Conservation (phyloP, 1,140 invertebrate species). For the Drosophila paulistorum region DNA sequence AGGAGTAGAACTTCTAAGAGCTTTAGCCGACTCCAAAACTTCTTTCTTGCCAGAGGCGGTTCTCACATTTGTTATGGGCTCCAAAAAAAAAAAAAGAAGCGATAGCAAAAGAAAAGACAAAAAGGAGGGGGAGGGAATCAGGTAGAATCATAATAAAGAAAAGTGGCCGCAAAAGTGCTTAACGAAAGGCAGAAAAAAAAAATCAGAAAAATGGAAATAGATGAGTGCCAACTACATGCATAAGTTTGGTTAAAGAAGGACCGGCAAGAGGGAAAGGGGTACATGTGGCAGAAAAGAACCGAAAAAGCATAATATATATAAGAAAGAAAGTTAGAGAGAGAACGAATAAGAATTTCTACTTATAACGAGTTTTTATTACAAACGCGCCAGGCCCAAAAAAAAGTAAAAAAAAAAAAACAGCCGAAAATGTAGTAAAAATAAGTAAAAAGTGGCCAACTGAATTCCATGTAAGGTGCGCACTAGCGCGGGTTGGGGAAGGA, state of each 20-base stretch:
- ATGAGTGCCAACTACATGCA: slow-evolving; percentile 40
- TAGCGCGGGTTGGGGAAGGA: slow-evolving; percentile 3
- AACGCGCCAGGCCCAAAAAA: slow-evolving; percentile 61
- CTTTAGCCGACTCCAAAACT: slow-evolving; percentile 44
- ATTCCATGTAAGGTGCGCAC: slow-evolving; percentile 31
- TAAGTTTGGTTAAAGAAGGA: neutral
- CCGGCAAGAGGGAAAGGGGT: neutral
- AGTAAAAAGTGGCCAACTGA: slow-evolving; percentile 60
- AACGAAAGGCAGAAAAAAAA: slow-evolving; percentile 18
- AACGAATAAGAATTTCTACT: slow-evolving; percentile 71
- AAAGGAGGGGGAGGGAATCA: slow-evolving; percentile 2
- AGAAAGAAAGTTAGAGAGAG: slow-evolving; percentile 1
- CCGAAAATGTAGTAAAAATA: slow-evolving; percentile 72
- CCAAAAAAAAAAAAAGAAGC: slow-evolving; percentile 14
- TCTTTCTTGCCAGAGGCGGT: slow-evolving; percentile 57
- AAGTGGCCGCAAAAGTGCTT: slow-evolving; percentile 79
- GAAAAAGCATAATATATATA: slow-evolving; percentile 21
- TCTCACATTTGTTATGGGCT: slow-evolving; percentile 76
- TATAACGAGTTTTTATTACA: slow-evolving; percentile 81
- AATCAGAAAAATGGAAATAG: slow-evolving; percentile 60
- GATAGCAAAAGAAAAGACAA: neutral
- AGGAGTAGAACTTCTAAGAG: slow-evolving; percentile 53
- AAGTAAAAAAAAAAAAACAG: slow-evolving; percentile 39
- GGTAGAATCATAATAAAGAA: slow-evolving; percentile 71
- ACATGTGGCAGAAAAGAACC: slow-evolving; percentile 49